phyloP scores from a whole-genome alignment of 2,888 invertebrate genomes.

The Eremobia ochroleuca region DNA sequence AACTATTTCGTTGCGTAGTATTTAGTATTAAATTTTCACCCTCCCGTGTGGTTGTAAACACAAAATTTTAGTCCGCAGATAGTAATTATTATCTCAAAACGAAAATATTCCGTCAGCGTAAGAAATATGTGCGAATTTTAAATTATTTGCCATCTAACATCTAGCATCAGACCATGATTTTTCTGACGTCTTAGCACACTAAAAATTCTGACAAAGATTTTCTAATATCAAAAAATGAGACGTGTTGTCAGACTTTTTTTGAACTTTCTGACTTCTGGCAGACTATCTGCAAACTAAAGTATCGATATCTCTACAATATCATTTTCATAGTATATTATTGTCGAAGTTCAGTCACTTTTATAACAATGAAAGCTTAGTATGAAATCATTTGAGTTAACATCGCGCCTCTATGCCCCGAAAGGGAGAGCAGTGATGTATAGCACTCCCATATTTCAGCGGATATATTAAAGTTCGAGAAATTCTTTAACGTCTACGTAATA shows the following conservation, averaged over 20 bases:
- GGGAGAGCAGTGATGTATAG: neutral
- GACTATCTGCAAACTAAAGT: slow-evolving; percentile 6
- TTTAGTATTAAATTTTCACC: neutral
- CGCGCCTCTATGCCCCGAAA: neutral
- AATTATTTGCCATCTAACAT: neutral
- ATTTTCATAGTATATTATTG: slow-evolving; percentile 39
- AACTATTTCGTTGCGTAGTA: neutral
- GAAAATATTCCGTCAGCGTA: neutral
- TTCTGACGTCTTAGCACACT: neutral
- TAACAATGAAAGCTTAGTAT: neutral
- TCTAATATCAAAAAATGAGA: neutral
- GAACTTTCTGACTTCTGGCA: slow-evolving; percentile 20
- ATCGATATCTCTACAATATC: slow-evolving; percentile 30
- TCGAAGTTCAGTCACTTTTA: slow-evolving; percentile 43
- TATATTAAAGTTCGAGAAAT: slow-evolving; percentile 4
- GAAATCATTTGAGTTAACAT: neutral
- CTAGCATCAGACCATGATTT: neutral
- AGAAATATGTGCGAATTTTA: neutral
- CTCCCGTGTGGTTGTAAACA: neutral
- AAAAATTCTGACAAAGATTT: slow-evolving; percentile 6
- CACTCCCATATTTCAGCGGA: neutral
- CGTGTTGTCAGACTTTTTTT: slow-evolving; percentile 8
- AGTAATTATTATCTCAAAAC: neutral
- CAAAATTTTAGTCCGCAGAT: neutral
- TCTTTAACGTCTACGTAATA: slow-evolving; percentile 17